These are phyloP conservation scores for Limnephilus rhombicus DNA, from an alignment of 2,888 invertebrate species.

Conservation along the genomic window DNA sequence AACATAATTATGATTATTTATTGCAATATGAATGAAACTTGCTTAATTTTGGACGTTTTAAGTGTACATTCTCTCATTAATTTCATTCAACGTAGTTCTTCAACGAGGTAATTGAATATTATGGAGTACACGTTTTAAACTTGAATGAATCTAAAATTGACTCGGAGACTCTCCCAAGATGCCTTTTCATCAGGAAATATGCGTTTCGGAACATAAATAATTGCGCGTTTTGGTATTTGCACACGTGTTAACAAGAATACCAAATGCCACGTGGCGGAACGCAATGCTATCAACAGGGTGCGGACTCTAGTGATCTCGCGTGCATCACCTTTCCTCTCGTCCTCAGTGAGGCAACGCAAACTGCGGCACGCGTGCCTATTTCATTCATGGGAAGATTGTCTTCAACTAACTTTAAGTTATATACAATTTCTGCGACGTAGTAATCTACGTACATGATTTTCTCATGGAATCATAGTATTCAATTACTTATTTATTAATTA, in stretches of 20 bases:
- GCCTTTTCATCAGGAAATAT: conserved; percentile 10
- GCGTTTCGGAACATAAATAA: neutral
- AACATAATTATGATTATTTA: neutral
- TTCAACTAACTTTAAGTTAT: neutral
- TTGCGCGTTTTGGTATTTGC: conserved; percentile 25
- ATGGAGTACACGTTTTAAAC: conserved; percentile 3
- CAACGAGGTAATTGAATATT: neutral
- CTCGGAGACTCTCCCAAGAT: neutral
- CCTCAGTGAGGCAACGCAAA: neutral
- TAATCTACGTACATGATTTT: neutral
- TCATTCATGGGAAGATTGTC: neutral
- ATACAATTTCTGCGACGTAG: neutral
- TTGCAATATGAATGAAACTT: neutral
- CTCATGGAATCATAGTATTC: too few relatives aligned
- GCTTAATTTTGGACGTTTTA: neutral
- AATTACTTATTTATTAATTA: too few relatives aligned
- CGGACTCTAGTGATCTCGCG: conserved; percentile 16
- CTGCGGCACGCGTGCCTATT: neutral
- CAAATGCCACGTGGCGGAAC: conserved; percentile 15
- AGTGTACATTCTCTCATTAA: conserved; percentile 14
- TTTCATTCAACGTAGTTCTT: conserved; percentile 25
- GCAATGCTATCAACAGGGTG: conserved; percentile 35
- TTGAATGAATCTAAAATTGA: conserved; percentile 31
- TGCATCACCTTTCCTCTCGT: conserved; percentile 10
- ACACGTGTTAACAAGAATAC: conserved; percentile 50